Base-by-base conservation (phyloP, 2,113 vertebrate genomes). In the Meriones unguiculatus region DNA sequence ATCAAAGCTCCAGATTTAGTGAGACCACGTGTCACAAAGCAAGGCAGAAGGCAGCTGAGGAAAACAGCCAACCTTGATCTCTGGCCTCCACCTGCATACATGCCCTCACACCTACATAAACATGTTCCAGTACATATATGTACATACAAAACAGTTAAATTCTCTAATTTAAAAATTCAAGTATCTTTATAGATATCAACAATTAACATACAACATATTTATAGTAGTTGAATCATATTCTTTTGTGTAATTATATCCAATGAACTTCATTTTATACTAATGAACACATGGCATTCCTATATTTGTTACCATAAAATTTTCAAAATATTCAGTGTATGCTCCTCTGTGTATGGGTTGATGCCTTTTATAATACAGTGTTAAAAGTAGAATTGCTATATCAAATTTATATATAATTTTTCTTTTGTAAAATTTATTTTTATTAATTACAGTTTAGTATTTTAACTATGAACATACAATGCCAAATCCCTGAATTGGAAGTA, bases 291-390 rank as follows among this genome's bases (percentile, higher is more conserved):
- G 50, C 59, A 95, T 75, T 93, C 20, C 50, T 90, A 8, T 22
- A 76, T 92, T 95, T 76, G 10, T 59, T 84, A 89, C 15, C 67
- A 17, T 67, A 81, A 91, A 82, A 73, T 78, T 91, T 38, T 57
- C 28, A 96, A 38, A 35, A 35, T 22, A 59, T 92, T 15, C 1
- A 92, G 6, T 67, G 2, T 46, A 30, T 81, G 3, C 7, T 20
- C 41, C 52, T 84, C 91, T 52, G 2, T 73, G 0, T 93, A 62
- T 73, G 6, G 54, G 54, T 8, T 59, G 2, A 38, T 95, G 77
- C 25, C 2, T 12, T 78, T 92, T 62, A 82, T 59, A 30, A 93
- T 52, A 88, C 81, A 93, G 86, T 95, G 25, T 81, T 92, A 72
- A 77, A 93, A 59, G 67, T 41, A 88, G 32, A 57, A 88, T 75